Evolutionary conservation across 2,113 vertebrate species (phyloP).

Genomic region (Ictalurus furcatus): DNA sequence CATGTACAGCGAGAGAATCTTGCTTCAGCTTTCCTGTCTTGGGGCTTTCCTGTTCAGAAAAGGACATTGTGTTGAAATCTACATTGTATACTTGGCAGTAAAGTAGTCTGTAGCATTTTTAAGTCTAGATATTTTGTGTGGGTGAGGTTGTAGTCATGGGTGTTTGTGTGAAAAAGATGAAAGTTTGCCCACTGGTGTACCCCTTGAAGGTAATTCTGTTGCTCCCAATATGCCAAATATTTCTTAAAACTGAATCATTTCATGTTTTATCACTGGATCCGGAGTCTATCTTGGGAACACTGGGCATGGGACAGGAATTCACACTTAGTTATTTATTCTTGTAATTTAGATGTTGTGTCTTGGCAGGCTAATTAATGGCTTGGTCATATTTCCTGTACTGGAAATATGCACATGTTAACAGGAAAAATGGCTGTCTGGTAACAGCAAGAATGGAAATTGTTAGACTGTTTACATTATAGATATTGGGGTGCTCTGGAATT

Average conservation of each 20-base stretch:
- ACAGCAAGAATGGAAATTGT: background rate
- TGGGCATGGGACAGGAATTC: background rate
- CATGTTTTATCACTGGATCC: background rate
- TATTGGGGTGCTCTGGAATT: background rate
- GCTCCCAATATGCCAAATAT: background rate
- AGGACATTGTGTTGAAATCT: slow-evolving; percentile 31
- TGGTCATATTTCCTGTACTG: slow-evolving; percentile 9
- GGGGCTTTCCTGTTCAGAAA: slow-evolving; percentile 33
- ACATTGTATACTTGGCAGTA: background rate
- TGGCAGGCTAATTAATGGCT: background rate
- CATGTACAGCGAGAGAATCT: slow-evolving; percentile 36
- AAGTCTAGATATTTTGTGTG: background rate
- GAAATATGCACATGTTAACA: background rate
- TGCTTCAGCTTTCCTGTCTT: slow-evolving; percentile 5
- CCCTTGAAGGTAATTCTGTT: background rate
- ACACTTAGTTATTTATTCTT: background rate
- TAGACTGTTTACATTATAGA: background rate
- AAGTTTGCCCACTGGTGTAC: no score
- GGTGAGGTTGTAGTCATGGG: no score
- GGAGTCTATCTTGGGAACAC: background rate
- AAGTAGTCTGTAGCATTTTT: slow-evolving; percentile 8
- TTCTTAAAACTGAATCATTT: background rate
- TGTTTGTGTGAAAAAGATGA: no score
- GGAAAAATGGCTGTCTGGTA: background rate
- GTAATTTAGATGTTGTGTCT: slow-evolving; percentile 2